Evolutionary conservation across 2,797 vertebrate genomes (phyloP), one percentile per base, ranked within the genome.

Genomic region (Paramormyrops hopkinsi): DNA sequence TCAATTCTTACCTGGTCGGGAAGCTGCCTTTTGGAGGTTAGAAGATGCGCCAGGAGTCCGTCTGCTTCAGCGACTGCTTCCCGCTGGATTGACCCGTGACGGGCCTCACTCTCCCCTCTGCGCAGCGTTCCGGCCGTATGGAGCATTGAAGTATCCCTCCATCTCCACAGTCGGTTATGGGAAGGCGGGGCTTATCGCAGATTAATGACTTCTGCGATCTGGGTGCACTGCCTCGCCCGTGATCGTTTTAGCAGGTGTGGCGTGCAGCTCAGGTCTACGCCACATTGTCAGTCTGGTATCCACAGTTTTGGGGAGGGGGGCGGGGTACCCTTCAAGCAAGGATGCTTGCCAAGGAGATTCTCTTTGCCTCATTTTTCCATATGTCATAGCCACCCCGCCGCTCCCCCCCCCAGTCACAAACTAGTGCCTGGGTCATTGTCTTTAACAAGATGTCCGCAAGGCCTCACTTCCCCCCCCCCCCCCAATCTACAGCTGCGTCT

Each of bases 211-310:
- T 76, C 86, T 89, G 89, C 88, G 7, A 84, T 86, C 56, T 44
- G 69, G 91, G 90, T 65, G 86, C 46, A 4, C 50, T 51, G 89
- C 51, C 86, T 90, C 90, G 85, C 79, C 44, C 54, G 33, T 89
- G 90, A 96, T 94, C 92, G 90, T 89, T 95, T 92, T 53, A 94
- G 92, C 95, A 96, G 95, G 94, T 96, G 56, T 65, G 95, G 94
- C 95, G 86, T 88, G 90, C 90, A 91, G 76, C 44, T 90, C 86
- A 69, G 89, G 33, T 91, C 88, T 93, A 51, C 87, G 59, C 62
- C 44, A 14, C 89, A 50, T 44, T 79, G 73, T 79, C 37, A 79
- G 73, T 79, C 73, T 79, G 37, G 37, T 79, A 44, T 79, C 73
- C 37, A 79, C 73, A 19, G 73, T 19, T 41, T 41, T 0, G 22